These are phyloP conservation scores for Epirrhoe alternata DNA, from an alignment of 2,888 invertebrate species.

Conservation along the genomic window DNA sequence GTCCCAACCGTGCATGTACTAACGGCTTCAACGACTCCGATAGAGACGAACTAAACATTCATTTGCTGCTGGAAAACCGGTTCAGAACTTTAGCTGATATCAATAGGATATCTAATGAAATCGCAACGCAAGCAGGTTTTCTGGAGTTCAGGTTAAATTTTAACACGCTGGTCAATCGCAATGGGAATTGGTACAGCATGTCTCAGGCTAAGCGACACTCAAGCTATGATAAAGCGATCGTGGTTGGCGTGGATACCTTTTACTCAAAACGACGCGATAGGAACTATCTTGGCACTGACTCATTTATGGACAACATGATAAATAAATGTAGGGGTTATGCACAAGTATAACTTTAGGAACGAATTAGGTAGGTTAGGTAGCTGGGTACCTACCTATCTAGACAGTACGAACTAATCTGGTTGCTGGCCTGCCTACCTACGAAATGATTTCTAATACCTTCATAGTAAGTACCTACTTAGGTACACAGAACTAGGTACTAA, in stretches of 20 bases:
- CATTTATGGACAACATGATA: conserved; percentile 2
- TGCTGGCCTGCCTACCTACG: neutral
- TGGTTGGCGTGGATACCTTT: conserved; percentile 3
- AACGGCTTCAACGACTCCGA: conserved; percentile 10
- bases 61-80: conserved; percentile 11
- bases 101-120: conserved; percentile 6
- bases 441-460: no score
- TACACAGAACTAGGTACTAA: no score
- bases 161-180: neutral
- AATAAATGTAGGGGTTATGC: conserved; percentile 6
- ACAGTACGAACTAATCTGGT: neutral
- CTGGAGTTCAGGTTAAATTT: conserved; percentile 7
- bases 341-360: neutral
- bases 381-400: neutral
- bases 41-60: conserved; percentile 8
- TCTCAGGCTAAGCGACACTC: conserved; percentile 1
- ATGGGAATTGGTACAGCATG: neutral
- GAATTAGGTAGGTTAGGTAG: neutral
- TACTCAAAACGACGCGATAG: conserved; percentile 15
- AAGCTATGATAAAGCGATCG: conserved; percentile 5
- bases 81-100: conserved; percentile 11
- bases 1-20: conserved; percentile 4
- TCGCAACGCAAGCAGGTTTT: conserved; percentile 7
- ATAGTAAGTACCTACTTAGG: no score
- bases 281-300: conserved; percentile 5